Percentiles rank a stretch among this genome's conserved stretches.
Conservation (phyloP, 2,113 vertebrate genomes). For the Poeciliopsis turrubarensis region DNA sequence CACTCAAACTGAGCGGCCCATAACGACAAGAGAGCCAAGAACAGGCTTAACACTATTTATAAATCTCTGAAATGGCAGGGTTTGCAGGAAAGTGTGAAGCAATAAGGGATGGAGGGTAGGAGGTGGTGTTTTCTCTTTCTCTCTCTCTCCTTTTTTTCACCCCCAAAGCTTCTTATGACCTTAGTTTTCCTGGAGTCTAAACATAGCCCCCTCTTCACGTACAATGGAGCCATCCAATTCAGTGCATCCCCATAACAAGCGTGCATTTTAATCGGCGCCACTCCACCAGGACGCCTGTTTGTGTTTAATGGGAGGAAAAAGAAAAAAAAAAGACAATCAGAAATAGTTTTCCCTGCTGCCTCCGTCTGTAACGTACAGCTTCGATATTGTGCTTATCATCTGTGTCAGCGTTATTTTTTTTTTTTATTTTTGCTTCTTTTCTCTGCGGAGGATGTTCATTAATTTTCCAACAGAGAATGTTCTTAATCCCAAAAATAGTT, state of each 20-base stretch:
- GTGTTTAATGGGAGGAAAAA: constrained; percentile 21
- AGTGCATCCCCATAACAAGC: constrained; percentile 48
- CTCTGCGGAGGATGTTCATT: constrained; percentile 43
- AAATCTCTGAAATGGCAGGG: constrained; percentile 76
- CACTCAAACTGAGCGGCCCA: constrained; percentile 75
- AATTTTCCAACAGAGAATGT: constrained; percentile 63
- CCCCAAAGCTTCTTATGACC: constrained; percentile 78
- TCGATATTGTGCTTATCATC: constrained; percentile 22
- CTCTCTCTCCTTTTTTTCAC: constrained; percentile 34
- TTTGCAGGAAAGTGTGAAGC: constrained; percentile 76
- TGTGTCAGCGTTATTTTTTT: constrained; percentile 10
- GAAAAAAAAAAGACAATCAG: background rate
- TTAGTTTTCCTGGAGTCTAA: constrained; percentile 67
- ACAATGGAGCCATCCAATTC: constrained; percentile 40
- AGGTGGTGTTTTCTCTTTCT: constrained; percentile 37
- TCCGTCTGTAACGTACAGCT: constrained; percentile 11
- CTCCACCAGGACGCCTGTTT: constrained; percentile 8
- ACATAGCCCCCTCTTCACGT: constrained; percentile 60
- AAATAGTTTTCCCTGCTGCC: constrained; percentile 20
- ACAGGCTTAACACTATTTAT: constrained; percentile 80
- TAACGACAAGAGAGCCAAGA: constrained; percentile 73
- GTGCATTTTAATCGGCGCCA: constrained; percentile 49
- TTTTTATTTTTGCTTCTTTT: constrained; percentile 14
- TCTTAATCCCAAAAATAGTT: constrained; percentile 71
- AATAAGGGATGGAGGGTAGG: constrained; percentile 66